These are phyloP conservation scores for Lampris megalopsis DNA, from an alignment of 2,113 vertebrate genomes.

Conservation along the genomic window DNA sequence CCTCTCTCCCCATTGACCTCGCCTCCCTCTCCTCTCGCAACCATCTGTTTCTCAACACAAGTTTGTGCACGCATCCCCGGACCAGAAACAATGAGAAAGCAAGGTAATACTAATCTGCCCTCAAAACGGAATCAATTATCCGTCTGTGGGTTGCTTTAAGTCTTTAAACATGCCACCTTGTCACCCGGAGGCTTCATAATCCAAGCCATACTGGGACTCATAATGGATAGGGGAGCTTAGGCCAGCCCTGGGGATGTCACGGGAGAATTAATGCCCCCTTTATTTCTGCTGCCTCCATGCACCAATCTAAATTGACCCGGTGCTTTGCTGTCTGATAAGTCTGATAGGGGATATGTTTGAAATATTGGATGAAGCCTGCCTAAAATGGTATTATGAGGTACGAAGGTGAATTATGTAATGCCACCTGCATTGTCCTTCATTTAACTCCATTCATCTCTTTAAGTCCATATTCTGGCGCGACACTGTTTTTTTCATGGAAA, in stretches of 20 bases:
- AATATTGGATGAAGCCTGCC: constrained; percentile 31
- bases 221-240: constrained; percentile 36
- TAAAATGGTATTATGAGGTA: constrained; percentile 1
- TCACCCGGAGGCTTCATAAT: constrained; percentile 16
- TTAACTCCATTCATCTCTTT: constrained; percentile 39
- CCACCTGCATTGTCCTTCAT: constrained; percentile 45
- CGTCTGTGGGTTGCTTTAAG: constrained; percentile 24
- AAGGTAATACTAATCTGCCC: constrained; percentile 45
- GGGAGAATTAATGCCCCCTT: constrained; percentile 32
- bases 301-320: constrained; percentile 21
- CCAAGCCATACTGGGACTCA: constrained; percentile 38
- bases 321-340: constrained; percentile 12
- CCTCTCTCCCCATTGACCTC: background rate
- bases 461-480: constrained; percentile 1
- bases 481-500: constrained; percentile 37
- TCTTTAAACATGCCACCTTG: constrained; percentile 49
- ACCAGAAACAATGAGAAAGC: constrained; percentile 43
- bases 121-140: constrained; percentile 62
- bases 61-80: constrained; percentile 29
- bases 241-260: constrained; percentile 49
- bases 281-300: background rate
- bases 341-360: constrained; percentile 24
- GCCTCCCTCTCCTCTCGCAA: constrained; percentile 2
- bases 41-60: background rate
- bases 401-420: constrained; percentile 34